phyloP scores from a whole-genome alignment of 92 coral and sea anemone genomes.

The Chrysogorgia sp. region DNA sequence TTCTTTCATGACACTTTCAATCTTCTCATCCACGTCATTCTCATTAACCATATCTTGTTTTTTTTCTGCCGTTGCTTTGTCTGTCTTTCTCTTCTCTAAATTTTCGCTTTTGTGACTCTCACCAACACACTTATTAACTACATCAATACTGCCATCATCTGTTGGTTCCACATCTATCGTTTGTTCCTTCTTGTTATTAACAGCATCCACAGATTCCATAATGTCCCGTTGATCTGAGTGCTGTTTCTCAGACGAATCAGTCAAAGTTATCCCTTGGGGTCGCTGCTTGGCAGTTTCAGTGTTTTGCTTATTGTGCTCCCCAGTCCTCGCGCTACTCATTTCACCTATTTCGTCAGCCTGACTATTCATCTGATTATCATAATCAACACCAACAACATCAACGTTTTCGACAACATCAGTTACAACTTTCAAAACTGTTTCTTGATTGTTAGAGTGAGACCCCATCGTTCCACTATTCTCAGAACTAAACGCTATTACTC shows the following conservation, averaged over 20 bases:
- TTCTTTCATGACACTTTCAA: not conserved
- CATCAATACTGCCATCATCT: not conserved
- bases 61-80: not conserved
- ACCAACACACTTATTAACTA: not conserved
- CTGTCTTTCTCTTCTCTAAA: not conserved
- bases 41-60: not conserved
- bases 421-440: not conserved
- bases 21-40: not conserved
- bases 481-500: not conserved
- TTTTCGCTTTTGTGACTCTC: not conserved
- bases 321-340: not conserved
- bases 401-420: constrained; percentile 2
- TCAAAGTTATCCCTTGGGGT: not conserved
- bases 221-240: not conserved
- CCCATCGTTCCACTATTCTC: not conserved
- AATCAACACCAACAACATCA: constrained; percentile 8
- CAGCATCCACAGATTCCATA: not conserved
- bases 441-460: not conserved
- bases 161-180: not conserved
- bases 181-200: not conserved
- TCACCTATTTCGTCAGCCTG: not conserved
- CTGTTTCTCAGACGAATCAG: not conserved
- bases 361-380: not conserved
- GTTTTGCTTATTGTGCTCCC: not conserved
- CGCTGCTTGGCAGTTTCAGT: not conserved